Evolutionary conservation across 1,140 invertebrate genomes (phyloP), one percentile per base, ranked within the genome.

Genomic region (Galleria mellonella): DNA sequence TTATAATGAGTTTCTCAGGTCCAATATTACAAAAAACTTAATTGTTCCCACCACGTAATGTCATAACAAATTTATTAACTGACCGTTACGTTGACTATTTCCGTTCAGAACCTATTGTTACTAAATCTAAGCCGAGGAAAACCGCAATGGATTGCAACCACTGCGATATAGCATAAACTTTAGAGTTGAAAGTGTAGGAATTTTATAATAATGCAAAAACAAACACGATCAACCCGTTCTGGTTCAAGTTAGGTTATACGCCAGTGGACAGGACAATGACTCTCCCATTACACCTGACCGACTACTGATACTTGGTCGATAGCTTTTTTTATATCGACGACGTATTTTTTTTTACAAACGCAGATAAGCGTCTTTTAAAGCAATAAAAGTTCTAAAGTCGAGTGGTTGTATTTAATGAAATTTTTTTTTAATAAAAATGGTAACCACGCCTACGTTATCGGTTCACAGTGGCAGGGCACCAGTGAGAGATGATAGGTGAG

Each of bases 161-260:
- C 31, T 39, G 46, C 14, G 17, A 41, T 52, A 33, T 45, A 14
- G 27, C 27, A 31, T 17, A 28, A 12, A 38, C 11, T 23, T 23
- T 6, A 35, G 32, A 14, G 43, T 46, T 49, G 32, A 32, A 45
- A 56, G 51, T 64, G 23, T 12, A 52, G 63, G 70, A 72, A 73
- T 75, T 77, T 77, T 73, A 81, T 81, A 82, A 77, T 75, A 75
- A 69, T 73, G 69, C 64, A 72, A 78, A 82, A 79, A 77, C 61
- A 69, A 74, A 75, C 70, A 66, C 43, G 73, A 79, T 73, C 49
- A 61, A 72, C 65, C 65, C 56, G 77, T 72, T 71, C 55, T 55
- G 45, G 54, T 48, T 50, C 61, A 45, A 48, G 49, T 46, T 43
- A 41, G 43, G 68, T 71, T 71, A 67, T 63, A 70, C 66, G 52